These are phyloP conservation scores for Mongoloraphidia duomilia DNA, from an alignment of 2,888 invertebrate species.

Conservation along the genomic window DNA sequence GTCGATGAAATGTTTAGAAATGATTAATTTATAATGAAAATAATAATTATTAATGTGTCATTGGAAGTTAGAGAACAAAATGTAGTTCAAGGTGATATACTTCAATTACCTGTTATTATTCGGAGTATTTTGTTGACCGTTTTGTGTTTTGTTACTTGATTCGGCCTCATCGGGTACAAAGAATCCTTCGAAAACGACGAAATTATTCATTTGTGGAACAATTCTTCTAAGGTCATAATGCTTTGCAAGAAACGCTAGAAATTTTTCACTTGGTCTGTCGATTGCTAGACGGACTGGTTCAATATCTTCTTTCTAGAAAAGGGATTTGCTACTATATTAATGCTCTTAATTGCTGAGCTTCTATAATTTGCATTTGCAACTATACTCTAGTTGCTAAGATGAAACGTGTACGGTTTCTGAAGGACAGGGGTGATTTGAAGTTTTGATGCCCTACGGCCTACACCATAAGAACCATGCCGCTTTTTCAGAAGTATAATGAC, in stretches of 20 bases:
- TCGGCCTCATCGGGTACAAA: constrained; percentile 30
- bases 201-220: constrained; percentile 76
- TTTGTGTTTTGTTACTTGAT: background rate
- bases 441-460: background rate
- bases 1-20: too few relatives aligned
- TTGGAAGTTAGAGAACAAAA: too few relatives aligned
- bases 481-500: too few relatives aligned
- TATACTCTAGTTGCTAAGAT: constrained; percentile 1
- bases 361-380: background rate
- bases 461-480: too few relatives aligned
- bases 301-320: constrained; percentile 46
- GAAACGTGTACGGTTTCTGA: too few relatives aligned
- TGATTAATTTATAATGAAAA: too few relatives aligned
- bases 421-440: background rate
- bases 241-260: constrained; percentile 69
- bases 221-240: constrained; percentile 54
- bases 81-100: too few relatives aligned
- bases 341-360: background rate
- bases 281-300: constrained; percentile 67
- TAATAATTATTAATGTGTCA: too few relatives aligned
- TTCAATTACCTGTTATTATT: constrained; percentile 4
- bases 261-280: constrained; percentile 84
- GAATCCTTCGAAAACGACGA: constrained; percentile 72
- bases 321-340: background rate
- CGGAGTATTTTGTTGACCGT: background rate